phyloP scores from a whole-genome alignment of 2,888 invertebrate genomes.

The Archips xylosteana region DNA sequence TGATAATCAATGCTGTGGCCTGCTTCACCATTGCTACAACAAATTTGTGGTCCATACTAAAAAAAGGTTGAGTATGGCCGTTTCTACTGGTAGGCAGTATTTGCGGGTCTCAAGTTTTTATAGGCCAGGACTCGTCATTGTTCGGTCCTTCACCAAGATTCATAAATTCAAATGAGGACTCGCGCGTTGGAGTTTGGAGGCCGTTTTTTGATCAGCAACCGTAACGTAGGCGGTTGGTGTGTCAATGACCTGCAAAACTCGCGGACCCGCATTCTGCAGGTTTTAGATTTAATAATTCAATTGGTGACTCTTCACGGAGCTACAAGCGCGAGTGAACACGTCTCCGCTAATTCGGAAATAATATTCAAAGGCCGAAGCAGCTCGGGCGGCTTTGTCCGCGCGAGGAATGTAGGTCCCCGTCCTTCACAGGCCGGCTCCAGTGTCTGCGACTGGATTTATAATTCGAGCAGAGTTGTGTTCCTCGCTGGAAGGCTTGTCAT shows the following conservation, averaged over 20 bases:
- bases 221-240: constrained; percentile 79
- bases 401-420: constrained; percentile 38
- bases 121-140: constrained; percentile 25
- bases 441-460: constrained; percentile 51
- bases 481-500: constrained; percentile 81
- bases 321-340: background rate
- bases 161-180: constrained; percentile 40
- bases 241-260: constrained; percentile 84
- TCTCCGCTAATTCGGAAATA: constrained; percentile 32
- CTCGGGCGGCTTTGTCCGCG: constrained; percentile 4
- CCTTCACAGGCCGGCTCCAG: constrained; percentile 51
- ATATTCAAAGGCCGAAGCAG: constrained; percentile 8
- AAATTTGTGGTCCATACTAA: no score
- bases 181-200: constrained; percentile 44
- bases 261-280: constrained; percentile 82
- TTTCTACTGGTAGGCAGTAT: constrained; percentile 30
- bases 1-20: no score
- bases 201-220: constrained; percentile 68
- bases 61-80: no score
- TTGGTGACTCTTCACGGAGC: constrained; percentile 43
- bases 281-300: constrained; percentile 59
- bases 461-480: constrained; percentile 71
- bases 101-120: constrained; percentile 41
- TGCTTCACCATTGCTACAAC: no score
- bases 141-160: constrained; percentile 30